These are phyloP conservation scores for Plusia festucae DNA, from an alignment of 2,888 invertebrate genomes.

Conservation along the genomic window DNA sequence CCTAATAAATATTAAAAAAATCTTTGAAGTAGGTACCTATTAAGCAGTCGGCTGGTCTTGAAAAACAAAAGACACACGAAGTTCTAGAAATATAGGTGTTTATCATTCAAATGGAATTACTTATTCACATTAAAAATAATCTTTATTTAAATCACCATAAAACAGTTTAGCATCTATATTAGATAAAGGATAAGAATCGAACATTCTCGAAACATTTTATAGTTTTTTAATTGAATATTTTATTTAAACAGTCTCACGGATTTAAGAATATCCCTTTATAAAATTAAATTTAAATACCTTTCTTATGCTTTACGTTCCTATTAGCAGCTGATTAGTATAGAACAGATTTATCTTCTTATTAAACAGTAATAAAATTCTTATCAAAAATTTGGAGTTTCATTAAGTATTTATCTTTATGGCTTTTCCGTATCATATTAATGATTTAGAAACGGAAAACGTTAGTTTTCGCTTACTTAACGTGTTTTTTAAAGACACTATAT, in stretches of 20 bases:
- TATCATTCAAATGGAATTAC: neutral
- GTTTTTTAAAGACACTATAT: too few relatives aligned
- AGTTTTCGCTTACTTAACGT: slow-evolving; percentile 31
- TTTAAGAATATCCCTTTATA: slow-evolving; percentile 36
- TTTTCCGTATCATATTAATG: slow-evolving; percentile 48
- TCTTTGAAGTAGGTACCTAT: too few relatives aligned
- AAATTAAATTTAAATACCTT: slow-evolving; percentile 25
- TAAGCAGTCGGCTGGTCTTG: too few relatives aligned
- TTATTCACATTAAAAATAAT: slow-evolving; percentile 1
- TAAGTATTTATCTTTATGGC: slow-evolving; percentile 54
- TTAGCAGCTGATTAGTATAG: slow-evolving; percentile 52
- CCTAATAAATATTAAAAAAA: too few relatives aligned
- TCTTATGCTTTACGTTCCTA: slow-evolving; percentile 46
- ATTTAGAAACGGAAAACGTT: slow-evolving; percentile 31
- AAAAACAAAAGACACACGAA: neutral
- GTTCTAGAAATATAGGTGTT: neutral
- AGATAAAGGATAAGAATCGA: slow-evolving; percentile 31
- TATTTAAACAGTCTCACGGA: slow-evolving; percentile 43
- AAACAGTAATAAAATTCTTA: slow-evolving; percentile 56
- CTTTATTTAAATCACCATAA: slow-evolving; percentile 18
- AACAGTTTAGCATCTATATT: slow-evolving; percentile 20
- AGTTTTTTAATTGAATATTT: slow-evolving; percentile 49
- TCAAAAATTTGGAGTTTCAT: slow-evolving; percentile 44
- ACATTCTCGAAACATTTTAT: slow-evolving; percentile 37
- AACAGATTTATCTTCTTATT: slow-evolving; percentile 52